Evolutionary conservation across 1,140 invertebrate species (phyloP).

Genomic region (Rhagoletis pomonella): DNA sequence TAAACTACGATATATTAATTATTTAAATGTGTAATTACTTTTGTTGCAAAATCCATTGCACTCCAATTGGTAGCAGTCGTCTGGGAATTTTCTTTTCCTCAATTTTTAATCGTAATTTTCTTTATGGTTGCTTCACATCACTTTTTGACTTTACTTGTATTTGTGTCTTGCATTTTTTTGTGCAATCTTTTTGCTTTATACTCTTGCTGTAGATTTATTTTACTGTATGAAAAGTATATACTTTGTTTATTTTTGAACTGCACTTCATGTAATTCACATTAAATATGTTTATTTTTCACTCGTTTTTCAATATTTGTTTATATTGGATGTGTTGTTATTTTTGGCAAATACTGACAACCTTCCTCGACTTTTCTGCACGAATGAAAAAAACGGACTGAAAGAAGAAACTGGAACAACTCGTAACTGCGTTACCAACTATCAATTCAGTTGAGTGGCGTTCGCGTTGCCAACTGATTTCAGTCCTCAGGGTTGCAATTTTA

Average conservation of each 20-base stretch:
- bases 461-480: too few relatives aligned
- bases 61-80: constrained; percentile 24
- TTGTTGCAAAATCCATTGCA: constrained; percentile 18
- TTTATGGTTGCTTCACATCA: constrained; percentile 29
- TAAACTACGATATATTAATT: background rate
- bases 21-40: background rate
- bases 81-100: background rate
- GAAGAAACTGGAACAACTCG: background rate
- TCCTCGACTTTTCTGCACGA: constrained; percentile 1
- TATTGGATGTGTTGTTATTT: constrained; percentile 34
- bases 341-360: background rate
- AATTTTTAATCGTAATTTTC: constrained; percentile 42
- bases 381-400: constrained; percentile 49
- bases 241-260: background rate
- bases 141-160: constrained; percentile 21
- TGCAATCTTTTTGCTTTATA: background rate
- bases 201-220: background rate
- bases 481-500: too few relatives aligned
- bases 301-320: background rate
- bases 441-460: too few relatives aligned
- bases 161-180: constrained; percentile 46
- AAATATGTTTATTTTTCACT: background rate
- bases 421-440: too few relatives aligned
- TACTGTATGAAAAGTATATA: background rate
- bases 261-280: background rate